Evolutionary conservation across 53 echinoderm and acorn worm species (phyloP), one percentile per base, ranked within the genome.

Genomic region (Crossaster papposus): DNA sequence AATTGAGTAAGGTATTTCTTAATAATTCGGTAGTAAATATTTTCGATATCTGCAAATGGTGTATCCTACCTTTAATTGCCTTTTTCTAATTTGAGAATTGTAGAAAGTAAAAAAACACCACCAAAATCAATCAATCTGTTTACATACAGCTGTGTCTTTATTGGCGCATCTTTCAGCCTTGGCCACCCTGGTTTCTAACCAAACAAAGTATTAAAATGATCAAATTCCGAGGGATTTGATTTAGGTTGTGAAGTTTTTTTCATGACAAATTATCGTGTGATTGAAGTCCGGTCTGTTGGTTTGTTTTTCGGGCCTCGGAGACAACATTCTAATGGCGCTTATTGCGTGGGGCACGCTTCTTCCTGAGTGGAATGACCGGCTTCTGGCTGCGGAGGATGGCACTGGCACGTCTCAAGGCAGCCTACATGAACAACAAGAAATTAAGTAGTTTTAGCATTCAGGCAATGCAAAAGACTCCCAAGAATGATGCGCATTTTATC

Each of bases 371-470:
- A 8, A 79, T 92, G 36, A 96, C 91, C 14, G 96, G 94, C 89
- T 81, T 94, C 94, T 97, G 97, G 54, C 95, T 96, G 77, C 91
- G 93, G 90, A 96, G 93, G 85, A 97, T 94, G 79, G 97, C 97
- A 54, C 96, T 95, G 36, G 96, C 96, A 68, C 97, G 91, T 81
- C 97, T 76, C 81, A 97, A 70, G 30, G 97, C 97, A 82, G 97
- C 93, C 97, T 95, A 71, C n/a, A 64, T 36, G 52, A 5, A 78
- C 74, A 78, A 50, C 50, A 51, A 73, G 20, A 37, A 54, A 81
- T 17, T 28, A 26, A 52, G 14, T 80, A 58, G 12, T 58, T 58
- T 20, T 18, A 2, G 58, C 17, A 2, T 58, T 58, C n/a, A n/a
- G n/a, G n/a, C n/a, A n/a, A 58, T 58, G 3, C n/a, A n/a, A 68